Evolutionary conservation across 2,888 invertebrate species (phyloP).

Genomic region (Volucella inanis): DNA sequence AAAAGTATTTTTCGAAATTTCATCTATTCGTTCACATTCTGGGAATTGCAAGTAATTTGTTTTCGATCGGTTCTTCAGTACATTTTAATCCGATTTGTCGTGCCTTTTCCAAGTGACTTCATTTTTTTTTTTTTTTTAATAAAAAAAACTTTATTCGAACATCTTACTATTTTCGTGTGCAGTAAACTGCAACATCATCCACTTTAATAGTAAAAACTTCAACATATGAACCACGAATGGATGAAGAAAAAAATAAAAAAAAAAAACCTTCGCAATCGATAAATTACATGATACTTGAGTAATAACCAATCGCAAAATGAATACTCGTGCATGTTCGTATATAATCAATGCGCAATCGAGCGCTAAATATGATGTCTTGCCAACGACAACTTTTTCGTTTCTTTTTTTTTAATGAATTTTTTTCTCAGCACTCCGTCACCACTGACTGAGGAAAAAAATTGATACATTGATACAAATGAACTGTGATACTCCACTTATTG

Average conservation of each 20-base stretch:
- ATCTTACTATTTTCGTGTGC: neutral
- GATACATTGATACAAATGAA: too few species aligned
- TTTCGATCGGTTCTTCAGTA: too few species aligned
- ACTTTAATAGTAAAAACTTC: conserved; percentile 21
- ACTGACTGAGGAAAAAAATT: conserved; percentile 10
- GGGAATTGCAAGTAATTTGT: too few species aligned
- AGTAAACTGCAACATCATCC: neutral
- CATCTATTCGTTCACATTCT: too few species aligned
- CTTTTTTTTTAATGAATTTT: conserved; percentile 14
- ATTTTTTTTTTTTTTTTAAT: too few species aligned
- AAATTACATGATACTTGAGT: conserved; percentile 57
- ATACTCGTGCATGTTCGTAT: conserved; percentile 39
- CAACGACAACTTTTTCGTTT: conserved; percentile 43
- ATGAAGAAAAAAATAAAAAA: conserved; percentile 9
- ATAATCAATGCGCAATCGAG: conserved; percentile 68
- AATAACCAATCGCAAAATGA: conserved; percentile 42
- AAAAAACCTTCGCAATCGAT: conserved; percentile 46
- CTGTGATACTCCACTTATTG: conserved; percentile 18
- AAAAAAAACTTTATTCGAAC: neutral
- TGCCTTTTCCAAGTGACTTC: too few species aligned
- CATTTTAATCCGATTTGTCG: too few species aligned
- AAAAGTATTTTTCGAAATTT: too few species aligned
- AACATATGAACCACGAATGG: conserved; percentile 24
- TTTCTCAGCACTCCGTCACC: conserved; percentile 12
- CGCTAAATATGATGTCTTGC: conserved; percentile 57